These are phyloP conservation scores for Rousettus madagascariensis DNA, from an alignment of 2,797 vertebrate genomes.

Conservation along the genomic window DNA sequence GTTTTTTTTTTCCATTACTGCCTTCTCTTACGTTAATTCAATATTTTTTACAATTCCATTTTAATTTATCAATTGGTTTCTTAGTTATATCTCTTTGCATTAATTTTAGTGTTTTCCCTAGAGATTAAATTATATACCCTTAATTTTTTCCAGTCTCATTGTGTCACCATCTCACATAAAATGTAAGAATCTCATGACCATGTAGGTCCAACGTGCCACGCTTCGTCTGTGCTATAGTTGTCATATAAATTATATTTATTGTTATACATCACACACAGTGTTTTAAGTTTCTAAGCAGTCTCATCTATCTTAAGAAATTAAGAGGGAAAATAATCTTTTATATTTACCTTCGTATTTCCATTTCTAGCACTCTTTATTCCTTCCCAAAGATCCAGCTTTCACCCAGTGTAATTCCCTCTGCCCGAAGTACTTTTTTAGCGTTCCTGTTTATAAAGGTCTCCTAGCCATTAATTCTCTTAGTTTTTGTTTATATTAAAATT, in stretches of 20 bases:
- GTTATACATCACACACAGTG: neutral
- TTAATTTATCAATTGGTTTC: neutral
- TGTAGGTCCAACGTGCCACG: neutral
- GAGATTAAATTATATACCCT: neutral
- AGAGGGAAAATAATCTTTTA: neutral
- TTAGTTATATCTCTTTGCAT: neutral
- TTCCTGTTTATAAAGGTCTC: neutral
- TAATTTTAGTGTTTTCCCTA: neutral
- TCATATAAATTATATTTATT: neutral
- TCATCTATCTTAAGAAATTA: neutral
- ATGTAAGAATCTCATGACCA: neutral
- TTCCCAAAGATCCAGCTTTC: neutral
- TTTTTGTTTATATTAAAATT: neutral
- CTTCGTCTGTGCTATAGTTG: neutral
- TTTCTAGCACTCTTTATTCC: neutral
- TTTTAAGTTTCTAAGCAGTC: neutral
- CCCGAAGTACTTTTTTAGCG: neutral
- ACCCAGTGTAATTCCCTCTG: neutral
- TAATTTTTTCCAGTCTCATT: neutral
- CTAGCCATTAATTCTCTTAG: neutral
- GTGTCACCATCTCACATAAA: neutral
- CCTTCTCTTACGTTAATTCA: neutral
- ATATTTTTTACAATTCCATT: neutral
- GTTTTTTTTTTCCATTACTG: neutral
- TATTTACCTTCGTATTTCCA: neutral